A percentile compares a stretch with the other conserved stretches of the same genome.
These are phyloP conservation scores for Steinernema scapterisci DNA, from an alignment of 2,888 invertebrate species.

Conservation along the genomic window DNA sequence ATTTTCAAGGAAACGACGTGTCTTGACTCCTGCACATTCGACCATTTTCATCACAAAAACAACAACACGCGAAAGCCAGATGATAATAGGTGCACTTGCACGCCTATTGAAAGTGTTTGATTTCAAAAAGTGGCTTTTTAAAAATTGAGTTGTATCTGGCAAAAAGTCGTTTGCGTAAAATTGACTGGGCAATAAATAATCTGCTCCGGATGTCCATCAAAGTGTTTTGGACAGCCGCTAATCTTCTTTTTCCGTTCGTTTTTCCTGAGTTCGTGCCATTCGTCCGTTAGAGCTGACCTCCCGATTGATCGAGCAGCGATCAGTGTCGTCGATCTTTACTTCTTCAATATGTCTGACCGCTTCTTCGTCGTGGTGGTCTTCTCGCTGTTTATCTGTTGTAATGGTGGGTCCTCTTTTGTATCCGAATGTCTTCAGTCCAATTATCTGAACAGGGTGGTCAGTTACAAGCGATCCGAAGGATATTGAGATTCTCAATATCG, in stretches of 20 bases:
- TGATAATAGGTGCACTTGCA: no score
- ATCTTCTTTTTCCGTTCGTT: slow-evolving; percentile 1
- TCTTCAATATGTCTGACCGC: neutral
- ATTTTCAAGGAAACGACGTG: no score
- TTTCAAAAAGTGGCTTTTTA: no score
- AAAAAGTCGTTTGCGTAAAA: slow-evolving; percentile 19
- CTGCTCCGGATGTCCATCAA: neutral
- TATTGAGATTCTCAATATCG: neutral
- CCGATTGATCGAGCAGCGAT: slow-evolving; percentile 19
- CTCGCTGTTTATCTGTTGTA: neutral
- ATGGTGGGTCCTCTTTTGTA: neutral
- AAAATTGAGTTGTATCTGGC: neutral
- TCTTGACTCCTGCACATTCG: no score
- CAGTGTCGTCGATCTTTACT: neutral
- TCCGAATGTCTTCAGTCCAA: neutral
- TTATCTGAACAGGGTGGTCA: neutral
- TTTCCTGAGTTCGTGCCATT: slow-evolving; percentile 20
- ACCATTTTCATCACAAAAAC: no score
- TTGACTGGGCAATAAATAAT: slow-evolving; percentile 20
- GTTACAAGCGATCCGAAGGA: neutral
- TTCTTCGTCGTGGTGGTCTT: neutral
- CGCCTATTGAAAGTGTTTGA: no score
- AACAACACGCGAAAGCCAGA: no score
- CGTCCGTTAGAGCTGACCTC: slow-evolving; percentile 26
- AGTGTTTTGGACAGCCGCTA: slow-evolving; percentile 29